phyloP scores from a whole-genome alignment of 2,113 vertebrate species.

The Nothocercus julius region DNA sequence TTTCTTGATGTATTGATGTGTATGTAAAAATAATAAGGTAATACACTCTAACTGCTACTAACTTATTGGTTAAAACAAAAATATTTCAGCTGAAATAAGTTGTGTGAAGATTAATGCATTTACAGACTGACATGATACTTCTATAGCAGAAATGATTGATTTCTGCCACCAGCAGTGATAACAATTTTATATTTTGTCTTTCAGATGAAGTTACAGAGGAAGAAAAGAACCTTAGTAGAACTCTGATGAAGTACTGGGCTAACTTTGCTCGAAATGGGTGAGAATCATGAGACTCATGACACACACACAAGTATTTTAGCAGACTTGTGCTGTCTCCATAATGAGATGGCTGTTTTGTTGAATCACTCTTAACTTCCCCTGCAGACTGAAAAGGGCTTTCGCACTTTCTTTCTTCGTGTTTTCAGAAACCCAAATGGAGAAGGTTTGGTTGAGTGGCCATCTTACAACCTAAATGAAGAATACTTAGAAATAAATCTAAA shows the following conservation, averaged over 20 bases:
- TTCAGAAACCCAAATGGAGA: conserved; percentile 71
- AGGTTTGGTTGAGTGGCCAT: conserved; percentile 65
- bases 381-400: neutral
- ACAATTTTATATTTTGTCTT: neutral
- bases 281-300: conserved; percentile 13
- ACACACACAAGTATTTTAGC: neutral
- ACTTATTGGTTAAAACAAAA: too few relatives aligned
- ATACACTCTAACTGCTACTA: neutral
- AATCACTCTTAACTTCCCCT: neutral
- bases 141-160: neutral
- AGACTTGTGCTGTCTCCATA: neutral
- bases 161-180: neutral
- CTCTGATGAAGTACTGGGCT: conserved; percentile 87
- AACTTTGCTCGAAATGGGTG: conserved; percentile 85
- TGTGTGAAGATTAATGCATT: neutral
- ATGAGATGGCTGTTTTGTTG: neutral
- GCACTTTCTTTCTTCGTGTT: neutral
- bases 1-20: neutral
- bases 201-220: conserved; percentile 79
- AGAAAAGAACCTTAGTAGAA: conserved; percentile 82
- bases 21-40: neutral
- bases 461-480: conserved; percentile 46
- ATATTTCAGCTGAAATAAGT: neutral
- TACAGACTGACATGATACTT: neutral
- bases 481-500: conserved; percentile 66